Conservation (phyloP, 1,140 invertebrate species). For the Ephestia elutella region DNA sequence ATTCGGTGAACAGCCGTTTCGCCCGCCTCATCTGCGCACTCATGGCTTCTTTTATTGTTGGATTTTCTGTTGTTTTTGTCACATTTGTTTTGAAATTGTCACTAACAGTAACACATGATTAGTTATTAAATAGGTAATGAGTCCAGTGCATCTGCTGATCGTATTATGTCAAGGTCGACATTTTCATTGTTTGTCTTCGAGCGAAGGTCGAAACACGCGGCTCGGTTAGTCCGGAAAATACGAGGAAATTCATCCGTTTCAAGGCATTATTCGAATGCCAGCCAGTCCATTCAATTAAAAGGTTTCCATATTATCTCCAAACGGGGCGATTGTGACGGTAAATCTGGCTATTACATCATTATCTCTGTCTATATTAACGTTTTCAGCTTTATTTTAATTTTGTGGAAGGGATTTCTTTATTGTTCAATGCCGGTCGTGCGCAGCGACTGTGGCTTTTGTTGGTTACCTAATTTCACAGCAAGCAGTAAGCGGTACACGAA, state of each 20-base stretch:
- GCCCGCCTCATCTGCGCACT: conserved; percentile 55
- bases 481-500: conserved; percentile 59
- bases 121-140: conserved; percentile 58
- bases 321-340: conserved; percentile 21
- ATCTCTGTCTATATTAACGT: conserved; percentile 22
- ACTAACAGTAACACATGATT: conserved; percentile 57
- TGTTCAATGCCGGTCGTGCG: conserved; percentile 46
- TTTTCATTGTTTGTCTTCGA: conserved; percentile 68
- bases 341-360: conserved; percentile 35
- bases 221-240: conserved; percentile 62
- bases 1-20: conserved; percentile 71
- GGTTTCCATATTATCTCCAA: conserved; percentile 22
- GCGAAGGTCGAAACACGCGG: conserved; percentile 60
- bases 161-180: conserved; percentile 68
- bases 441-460: conserved; percentile 59
- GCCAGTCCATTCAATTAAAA: conserved; percentile 28
- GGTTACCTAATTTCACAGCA: conserved; percentile 71
- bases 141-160: conserved; percentile 58
- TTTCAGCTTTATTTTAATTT: conserved; percentile 38
- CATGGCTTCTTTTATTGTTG: conserved; percentile 45
- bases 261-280: conserved; percentile 55
- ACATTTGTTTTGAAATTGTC: conserved; percentile 42
- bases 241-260: conserved; percentile 67
- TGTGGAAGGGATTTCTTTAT: conserved; percentile 52
- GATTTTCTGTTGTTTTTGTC: conserved; percentile 31